Evolutionary conservation across 2,113 vertebrate genomes (phyloP).

Genomic region (Percina caprodes): DNA sequence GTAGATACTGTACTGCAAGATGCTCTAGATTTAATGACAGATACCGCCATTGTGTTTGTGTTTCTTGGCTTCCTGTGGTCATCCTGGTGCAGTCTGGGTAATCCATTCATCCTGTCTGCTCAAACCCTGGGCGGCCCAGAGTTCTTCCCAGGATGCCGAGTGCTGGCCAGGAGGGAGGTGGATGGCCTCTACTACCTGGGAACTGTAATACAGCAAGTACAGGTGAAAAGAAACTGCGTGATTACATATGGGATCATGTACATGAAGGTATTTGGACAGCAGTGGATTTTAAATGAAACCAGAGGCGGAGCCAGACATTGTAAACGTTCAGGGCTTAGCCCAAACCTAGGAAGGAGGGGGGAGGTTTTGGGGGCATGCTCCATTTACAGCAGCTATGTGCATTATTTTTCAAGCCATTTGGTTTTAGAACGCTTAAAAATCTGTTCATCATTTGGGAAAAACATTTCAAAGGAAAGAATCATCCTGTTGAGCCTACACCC

Average conservation of each 20-base stretch:
- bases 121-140: conserved; percentile 22
- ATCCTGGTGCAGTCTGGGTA: conserved; percentile 76
- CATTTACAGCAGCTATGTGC: too few species aligned
- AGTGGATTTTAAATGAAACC: too few species aligned
- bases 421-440: too few species aligned
- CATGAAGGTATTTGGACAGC: background rate
- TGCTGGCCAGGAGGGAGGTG: conserved; percentile 85
- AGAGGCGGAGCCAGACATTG: too few species aligned
- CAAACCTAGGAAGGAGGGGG: too few species aligned
- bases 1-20: background rate
- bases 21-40: background rate
- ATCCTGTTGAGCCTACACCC: too few species aligned
- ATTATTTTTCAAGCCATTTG: too few species aligned
- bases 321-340: too few species aligned
- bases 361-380: too few species aligned
- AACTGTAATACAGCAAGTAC: conserved; percentile 82
- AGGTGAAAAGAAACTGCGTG: conserved; percentile 71
- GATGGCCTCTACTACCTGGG: conserved; percentile 89
- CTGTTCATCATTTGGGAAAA: too few species aligned
- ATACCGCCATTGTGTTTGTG: background rate
- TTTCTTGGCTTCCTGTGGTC: conserved; percentile 2
- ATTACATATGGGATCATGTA: background rate
- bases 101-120: conserved; percentile 43
- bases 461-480: too few species aligned
- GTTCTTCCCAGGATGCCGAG: conserved; percentile 72